These are phyloP conservation scores for Phycodurus eques DNA, from an alignment of 2,113 vertebrate genomes.

Conservation along the genomic window DNA sequence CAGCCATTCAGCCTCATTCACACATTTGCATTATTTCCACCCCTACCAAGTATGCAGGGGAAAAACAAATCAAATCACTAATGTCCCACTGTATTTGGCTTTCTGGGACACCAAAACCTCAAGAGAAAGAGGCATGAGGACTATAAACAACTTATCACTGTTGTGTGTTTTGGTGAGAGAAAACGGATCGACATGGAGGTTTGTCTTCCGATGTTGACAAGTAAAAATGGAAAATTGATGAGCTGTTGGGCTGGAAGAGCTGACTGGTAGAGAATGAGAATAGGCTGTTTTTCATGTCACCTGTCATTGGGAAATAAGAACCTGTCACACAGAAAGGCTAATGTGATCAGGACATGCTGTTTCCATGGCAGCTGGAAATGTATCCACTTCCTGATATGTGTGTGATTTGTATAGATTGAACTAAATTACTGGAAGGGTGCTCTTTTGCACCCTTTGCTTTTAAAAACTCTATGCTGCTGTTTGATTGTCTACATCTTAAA, in stretches of 20 bases:
- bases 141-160: conserved; percentile 53
- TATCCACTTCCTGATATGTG: conserved; percentile 18
- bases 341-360: conserved; percentile 44
- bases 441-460: not conserved
- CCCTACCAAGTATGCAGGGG: not conserved
- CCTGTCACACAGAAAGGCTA: conserved; percentile 46
- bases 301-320: conserved; percentile 33
- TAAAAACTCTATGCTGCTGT: not conserved
- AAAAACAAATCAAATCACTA: conserved; percentile 35
- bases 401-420: not conserved
- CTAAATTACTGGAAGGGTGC: not conserved
- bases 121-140: conserved; percentile 43
- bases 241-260: conserved; percentile 6
- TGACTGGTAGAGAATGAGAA: conserved; percentile 48
- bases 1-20: conserved; percentile 20
- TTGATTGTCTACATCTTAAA: conserved; percentile 31
- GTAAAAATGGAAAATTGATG: conserved; percentile 32
- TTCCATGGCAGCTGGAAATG: conserved; percentile 52
- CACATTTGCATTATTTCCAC: conserved; percentile 25
- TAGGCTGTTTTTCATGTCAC: conserved; percentile 61
- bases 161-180: conserved; percentile 39
- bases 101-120: conserved; percentile 60
- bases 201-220: conserved; percentile 39
- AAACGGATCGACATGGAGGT: conserved; percentile 27
- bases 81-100: conserved; percentile 50